Conservation (phyloP, 2,797 vertebrate genomes). For the Lepilemur septentrionalis region DNA sequence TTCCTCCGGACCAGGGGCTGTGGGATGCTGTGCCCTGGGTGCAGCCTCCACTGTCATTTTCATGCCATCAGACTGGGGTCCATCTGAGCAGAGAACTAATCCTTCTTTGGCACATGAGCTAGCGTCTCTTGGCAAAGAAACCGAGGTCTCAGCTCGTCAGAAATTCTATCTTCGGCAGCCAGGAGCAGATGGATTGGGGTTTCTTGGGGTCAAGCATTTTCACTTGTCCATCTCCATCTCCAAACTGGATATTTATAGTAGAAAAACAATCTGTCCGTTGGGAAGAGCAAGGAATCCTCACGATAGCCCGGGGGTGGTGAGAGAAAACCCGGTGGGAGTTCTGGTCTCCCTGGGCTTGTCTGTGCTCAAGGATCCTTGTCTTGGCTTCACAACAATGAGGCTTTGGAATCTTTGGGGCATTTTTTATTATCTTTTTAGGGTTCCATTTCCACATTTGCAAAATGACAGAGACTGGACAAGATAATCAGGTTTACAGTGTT, state of each 20-base stretch:
- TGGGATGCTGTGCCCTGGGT: fast-evolving
- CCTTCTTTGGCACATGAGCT: not conserved
- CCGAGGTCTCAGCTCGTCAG: constrained; percentile 28
- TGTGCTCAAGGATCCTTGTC: not conserved
- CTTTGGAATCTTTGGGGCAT: not conserved
- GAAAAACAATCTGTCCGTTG: constrained; percentile 10
- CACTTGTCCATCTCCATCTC: constrained; percentile 51
- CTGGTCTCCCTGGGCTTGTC: not conserved
- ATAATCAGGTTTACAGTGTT: not conserved
- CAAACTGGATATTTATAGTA: constrained; percentile 32
- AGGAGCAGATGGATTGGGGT: constrained; percentile 51
- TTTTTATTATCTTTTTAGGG: not conserved
- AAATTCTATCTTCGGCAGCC: constrained; percentile 45
- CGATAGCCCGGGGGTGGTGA: too few relatives aligned
- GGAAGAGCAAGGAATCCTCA: constrained; percentile 10
- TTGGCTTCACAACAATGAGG: not conserved
- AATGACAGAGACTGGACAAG: not conserved
- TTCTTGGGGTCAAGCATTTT: constrained; percentile 57
- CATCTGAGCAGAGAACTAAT: not conserved
- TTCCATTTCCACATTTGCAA: not conserved
- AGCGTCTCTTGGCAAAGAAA: constrained; percentile 57
- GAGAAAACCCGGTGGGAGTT: not conserved
- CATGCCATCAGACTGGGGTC: not conserved
- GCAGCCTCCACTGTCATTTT: not conserved
- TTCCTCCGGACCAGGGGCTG: not conserved